These are phyloP conservation scores for Phalacrocorax aristotelis DNA, from an alignment of 2,113 vertebrate species.

Conservation along the genomic window DNA sequence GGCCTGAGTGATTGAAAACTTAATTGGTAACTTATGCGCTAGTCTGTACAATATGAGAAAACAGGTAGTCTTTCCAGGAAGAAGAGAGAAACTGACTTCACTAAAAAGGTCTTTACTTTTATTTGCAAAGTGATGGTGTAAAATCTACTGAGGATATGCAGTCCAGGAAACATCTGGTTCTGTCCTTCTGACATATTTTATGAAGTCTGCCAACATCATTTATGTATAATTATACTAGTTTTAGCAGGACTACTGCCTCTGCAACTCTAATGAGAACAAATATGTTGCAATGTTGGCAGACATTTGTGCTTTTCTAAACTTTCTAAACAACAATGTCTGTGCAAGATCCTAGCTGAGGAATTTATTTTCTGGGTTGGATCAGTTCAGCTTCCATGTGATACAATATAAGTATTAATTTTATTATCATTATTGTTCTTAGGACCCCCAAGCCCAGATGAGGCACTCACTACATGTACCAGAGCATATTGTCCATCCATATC, in stretches of 20 bases:
- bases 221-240: constrained; percentile 13
- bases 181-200: background rate
- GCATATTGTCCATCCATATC: background rate
- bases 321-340: background rate
- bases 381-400: background rate
- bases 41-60: background rate
- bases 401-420: background rate
- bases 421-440: background rate
- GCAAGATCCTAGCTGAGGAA: background rate
- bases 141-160: background rate
- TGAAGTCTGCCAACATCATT: constrained; percentile 2
- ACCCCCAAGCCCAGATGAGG: background rate
- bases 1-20: background rate
- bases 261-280: constrained; percentile 21
- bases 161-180: constrained; percentile 33
- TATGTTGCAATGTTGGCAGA: background rate
- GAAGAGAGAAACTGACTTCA: background rate
- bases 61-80: background rate
- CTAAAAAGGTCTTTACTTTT: background rate
- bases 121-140: background rate
- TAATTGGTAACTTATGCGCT: background rate
- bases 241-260: constrained; percentile 29
- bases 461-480: background rate
- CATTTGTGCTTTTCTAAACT: background rate
- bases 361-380: background rate